phyloP scores from a whole-genome alignment of 2,113 vertebrate genomes.

The Oreochromis aureus region DNA sequence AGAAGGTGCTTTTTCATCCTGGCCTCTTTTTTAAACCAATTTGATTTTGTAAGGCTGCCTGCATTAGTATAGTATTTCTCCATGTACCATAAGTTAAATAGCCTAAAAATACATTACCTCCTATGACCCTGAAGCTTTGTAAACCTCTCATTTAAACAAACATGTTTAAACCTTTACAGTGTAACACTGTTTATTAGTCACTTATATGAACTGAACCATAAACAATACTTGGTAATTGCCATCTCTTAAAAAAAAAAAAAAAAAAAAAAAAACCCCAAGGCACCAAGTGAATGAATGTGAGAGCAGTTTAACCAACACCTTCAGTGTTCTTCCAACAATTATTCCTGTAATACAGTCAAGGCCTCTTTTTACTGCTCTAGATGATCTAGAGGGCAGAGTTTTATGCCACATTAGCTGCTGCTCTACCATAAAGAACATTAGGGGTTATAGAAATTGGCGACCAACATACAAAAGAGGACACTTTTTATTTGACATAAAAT shows the following conservation, averaged over 20 bases:
- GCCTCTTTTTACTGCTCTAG: slow-evolving; percentile 48
- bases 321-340: slow-evolving; percentile 48
- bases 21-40: background rate
- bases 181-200: background rate
- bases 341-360: slow-evolving; percentile 29
- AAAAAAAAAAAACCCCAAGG: background rate
- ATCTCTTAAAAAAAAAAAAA: background rate
- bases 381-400: slow-evolving; percentile 34
- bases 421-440: slow-evolving; percentile 46
- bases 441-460: slow-evolving; percentile 8
- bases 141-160: background rate
- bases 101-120: background rate
- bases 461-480: slow-evolving; percentile 18
- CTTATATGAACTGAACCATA: background rate
- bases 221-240: background rate
- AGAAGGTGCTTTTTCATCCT: background rate
- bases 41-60: background rate
- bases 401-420: slow-evolving; percentile 59
- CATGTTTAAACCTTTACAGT: background rate
- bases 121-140: background rate
- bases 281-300: background rate
- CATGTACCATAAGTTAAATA: background rate
- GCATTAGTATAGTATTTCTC: background rate
- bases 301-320: slow-evolving; percentile 44
- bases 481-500: slow-evolving; percentile 44